These are phyloP conservation scores for Cyanocitta stelleri DNA, from an alignment of 2,113 vertebrate genomes.

Conservation along the genomic window DNA sequence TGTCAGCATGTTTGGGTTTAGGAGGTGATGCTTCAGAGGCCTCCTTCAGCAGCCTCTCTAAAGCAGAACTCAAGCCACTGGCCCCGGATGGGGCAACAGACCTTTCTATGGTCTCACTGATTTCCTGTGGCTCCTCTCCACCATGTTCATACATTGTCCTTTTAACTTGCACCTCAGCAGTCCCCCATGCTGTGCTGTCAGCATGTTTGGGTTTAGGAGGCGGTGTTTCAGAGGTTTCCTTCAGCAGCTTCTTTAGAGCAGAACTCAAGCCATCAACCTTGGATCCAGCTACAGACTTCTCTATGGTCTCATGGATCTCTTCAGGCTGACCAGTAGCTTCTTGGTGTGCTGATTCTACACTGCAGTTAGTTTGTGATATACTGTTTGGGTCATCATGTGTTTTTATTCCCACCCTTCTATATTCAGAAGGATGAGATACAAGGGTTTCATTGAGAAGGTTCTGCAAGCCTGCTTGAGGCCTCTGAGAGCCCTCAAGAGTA, in stretches of 20 bases:
- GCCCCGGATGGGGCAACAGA: background rate
- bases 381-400: background rate
- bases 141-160: background rate
- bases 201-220: background rate
- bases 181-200: too few species aligned
- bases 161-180: background rate
- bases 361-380: background rate
- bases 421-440: background rate
- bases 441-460: background rate
- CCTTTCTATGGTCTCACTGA: constrained; percentile 5
- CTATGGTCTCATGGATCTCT: constrained; percentile 41
- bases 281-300: background rate
- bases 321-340: background rate
- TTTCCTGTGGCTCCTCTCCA: background rate
- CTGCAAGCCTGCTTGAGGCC: background rate
- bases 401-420: background rate
- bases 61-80: background rate
- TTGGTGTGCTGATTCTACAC: background rate
- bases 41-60: constrained; percentile 13
- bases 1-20: background rate
- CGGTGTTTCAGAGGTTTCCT: background rate
- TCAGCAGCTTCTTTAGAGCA: background rate
- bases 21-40: background rate
- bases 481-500: background rate
- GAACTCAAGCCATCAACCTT: background rate